phyloP scores from a whole-genome alignment of 2,888 invertebrate genomes.

The Sphinx pinastri region DNA sequence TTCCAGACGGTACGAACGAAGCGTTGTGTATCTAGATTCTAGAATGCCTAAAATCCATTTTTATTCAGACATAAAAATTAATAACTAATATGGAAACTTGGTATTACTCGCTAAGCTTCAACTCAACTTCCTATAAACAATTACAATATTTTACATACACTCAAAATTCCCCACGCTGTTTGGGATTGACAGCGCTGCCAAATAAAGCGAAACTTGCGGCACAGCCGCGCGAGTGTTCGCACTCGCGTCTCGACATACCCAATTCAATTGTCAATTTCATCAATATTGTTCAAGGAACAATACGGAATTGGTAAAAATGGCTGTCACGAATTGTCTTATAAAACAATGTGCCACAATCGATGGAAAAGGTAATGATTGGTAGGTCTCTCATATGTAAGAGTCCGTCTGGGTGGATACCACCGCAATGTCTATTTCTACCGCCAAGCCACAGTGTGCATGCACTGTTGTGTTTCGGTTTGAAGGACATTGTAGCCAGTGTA shows the following conservation, averaged over 20 bases:
- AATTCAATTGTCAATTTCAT: conserved; percentile 25
- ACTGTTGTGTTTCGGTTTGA: no score
- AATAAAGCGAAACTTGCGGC: conserved; percentile 35
- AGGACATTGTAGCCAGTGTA: no score
- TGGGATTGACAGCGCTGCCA: conserved; percentile 48
- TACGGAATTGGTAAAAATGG: background rate
- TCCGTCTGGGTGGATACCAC: no score
- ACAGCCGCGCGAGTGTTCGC: background rate
- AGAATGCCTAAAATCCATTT: no score
- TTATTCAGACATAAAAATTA: no score
- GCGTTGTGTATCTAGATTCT: no score
- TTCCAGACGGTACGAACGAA: no score
- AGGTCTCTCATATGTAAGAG: no score
- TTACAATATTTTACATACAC: conserved; percentile 35
- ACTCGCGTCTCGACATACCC: background rate
- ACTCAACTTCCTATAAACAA: background rate
- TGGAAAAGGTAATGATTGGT: no score
- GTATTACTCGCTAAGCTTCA: background rate
- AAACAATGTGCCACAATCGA: background rate
- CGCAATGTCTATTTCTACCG: no score
- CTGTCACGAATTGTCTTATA: background rate
- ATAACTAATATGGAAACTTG: no score
- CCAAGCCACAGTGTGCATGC: no score
- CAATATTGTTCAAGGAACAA: conserved; percentile 19
- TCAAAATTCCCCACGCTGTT: conserved; percentile 31